phyloP scores from a whole-genome alignment of 2,113 vertebrate species.

The Nothoprocta perdicaria region DNA sequence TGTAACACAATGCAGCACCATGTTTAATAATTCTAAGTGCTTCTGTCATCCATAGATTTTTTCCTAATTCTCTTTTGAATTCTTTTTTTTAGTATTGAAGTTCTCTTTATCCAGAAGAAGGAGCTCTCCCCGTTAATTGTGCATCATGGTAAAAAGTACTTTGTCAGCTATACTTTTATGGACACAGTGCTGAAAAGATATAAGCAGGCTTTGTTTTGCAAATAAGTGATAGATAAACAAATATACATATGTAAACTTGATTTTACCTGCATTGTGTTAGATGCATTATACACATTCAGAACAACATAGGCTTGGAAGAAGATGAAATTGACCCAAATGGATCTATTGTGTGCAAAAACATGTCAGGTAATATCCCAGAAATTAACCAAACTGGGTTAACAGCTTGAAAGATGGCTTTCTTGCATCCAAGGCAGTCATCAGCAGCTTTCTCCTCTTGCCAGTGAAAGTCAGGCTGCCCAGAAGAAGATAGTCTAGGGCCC shows the following conservation, averaged over 20 bases:
- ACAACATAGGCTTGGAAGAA: not conserved
- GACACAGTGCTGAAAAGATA: not conserved
- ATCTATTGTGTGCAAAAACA: not conserved
- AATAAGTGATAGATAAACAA: not conserved
- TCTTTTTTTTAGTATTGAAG: not conserved
- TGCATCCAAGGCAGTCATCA: not conserved
- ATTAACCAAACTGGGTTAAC: not conserved
- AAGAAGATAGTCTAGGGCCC: not conserved
- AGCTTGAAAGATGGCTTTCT: not conserved
- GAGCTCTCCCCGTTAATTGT: not conserved
- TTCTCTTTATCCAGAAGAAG: not conserved
- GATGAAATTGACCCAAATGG: not conserved
- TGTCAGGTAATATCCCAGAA: not conserved
- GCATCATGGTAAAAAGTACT: not conserved
- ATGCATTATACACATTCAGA: not conserved
- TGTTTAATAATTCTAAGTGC: not conserved
- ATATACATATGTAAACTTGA: not conserved
- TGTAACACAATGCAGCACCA: rapidly evolving
- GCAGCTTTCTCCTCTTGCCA: not conserved
- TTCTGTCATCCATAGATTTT: rapidly evolving
- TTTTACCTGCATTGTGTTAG: not conserved
- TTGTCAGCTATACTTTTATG: not conserved
- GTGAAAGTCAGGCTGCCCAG: not conserved
- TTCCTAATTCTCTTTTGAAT: not conserved
- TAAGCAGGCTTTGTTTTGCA: not conserved